Conservation (phyloP, 2,888 invertebrate species). For the Noctua fimbriata region DNA sequence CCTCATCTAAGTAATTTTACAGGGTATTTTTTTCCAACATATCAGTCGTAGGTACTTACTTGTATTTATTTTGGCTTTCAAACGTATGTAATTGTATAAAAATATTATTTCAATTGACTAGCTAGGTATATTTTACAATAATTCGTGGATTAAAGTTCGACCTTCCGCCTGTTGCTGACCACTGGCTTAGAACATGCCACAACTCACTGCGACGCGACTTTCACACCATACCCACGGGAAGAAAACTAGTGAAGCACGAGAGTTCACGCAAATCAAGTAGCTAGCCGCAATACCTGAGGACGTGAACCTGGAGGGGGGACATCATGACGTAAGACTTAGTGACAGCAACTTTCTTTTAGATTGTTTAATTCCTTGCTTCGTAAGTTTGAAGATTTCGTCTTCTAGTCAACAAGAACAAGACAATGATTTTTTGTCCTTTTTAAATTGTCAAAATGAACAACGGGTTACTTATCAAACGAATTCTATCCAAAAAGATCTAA, state of each 20-base stretch:
- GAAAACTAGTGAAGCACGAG: background rate
- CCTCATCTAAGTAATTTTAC: background rate
- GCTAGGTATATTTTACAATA: too few relatives aligned
- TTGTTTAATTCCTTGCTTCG: background rate
- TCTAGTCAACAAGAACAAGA: background rate
- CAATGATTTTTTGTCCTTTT: background rate
- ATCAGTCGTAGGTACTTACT: background rate
- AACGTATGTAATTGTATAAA: background rate
- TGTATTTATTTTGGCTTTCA: background rate
- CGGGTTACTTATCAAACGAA: conserved; percentile 1
- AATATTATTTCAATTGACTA: background rate
- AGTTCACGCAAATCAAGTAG: background rate
- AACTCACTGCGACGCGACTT: background rate
- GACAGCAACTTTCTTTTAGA: background rate
- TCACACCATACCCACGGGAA: background rate
- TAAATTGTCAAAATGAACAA: background rate
- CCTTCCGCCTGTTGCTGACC: background rate
- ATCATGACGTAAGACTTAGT: background rate
- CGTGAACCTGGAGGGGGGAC: background rate
- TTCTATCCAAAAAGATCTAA: conserved; percentile 14
- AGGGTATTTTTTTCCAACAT: background rate
- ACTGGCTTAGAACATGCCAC: background rate
- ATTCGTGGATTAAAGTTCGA: background rate
- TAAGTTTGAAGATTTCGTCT: background rate
- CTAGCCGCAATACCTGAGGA: background rate